Base-by-base conservation (phyloP, 2,888 invertebrate species). In the Agrilus mali region DNA sequence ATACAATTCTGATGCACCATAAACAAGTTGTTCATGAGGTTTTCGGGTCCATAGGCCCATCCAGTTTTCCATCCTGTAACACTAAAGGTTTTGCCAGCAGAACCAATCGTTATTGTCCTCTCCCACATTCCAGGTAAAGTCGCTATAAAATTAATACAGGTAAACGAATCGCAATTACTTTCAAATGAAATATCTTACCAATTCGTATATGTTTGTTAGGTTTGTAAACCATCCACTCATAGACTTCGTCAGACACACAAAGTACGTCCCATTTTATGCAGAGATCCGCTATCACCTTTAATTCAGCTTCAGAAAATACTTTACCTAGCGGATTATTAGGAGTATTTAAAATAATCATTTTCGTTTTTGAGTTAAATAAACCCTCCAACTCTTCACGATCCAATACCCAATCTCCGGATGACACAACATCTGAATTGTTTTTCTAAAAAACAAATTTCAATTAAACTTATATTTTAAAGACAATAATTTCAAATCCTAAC, bases 241-340 rank as follows among this genome's bases (percentile, higher is more conserved):
- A 98, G 0, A 98, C 98, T 66, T 98, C 98, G 66, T 98, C 98
- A 1, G 94, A 83, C 15, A 98, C 68, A 44, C 93, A 94, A 7
- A 98, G 68, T 4, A 87, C 85, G 63, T 98, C 84, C 75, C 90
- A 84, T 60, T 95, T 89, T 61, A 85, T 86, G 64, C 95, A 96
- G 44, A 98, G 68, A 51, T 83, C 73, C 0, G 94, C 94, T 52
- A 98, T 86, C 49, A 77, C 60, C 53, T 78, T 70, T 50, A 90
- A 61, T 63, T 92, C 90, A 2, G 76, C 65, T 32, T 60, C 52
- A 0, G 74, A 76, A 58, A 82, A 86, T 16, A 94, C 87, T 70
- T 98, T 98, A 36, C 98, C 98, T 1, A 93, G 66, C 0, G 98
- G 98, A 68, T 99, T 99, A 66, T 98, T 89, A 0, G 98, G 98